Conservation (phyloP, 2,113 vertebrate genomes). For the Cairina moschata region DNA sequence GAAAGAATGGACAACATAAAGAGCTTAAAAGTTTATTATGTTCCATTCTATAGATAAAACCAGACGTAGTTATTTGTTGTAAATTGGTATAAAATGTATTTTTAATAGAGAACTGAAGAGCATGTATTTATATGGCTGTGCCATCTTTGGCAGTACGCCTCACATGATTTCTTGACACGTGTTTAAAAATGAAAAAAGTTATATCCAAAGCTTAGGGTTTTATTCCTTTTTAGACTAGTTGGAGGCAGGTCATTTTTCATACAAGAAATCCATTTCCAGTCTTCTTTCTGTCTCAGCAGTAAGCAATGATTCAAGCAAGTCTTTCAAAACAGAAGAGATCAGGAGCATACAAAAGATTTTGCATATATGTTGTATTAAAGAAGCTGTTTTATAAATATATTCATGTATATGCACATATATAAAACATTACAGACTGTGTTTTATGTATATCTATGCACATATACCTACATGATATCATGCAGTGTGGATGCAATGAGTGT, state of each 20-base stretch:
- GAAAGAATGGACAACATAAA: background rate
- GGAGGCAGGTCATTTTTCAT: background rate
- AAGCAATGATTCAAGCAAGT: background rate
- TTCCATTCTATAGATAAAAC: background rate
- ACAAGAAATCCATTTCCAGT: background rate
- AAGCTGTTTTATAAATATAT: background rate
- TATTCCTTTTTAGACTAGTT: background rate
- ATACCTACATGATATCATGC: background rate
- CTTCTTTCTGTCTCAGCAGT: background rate
- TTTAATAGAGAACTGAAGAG: background rate
- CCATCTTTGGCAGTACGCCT: background rate
- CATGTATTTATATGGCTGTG: background rate
- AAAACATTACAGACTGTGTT: background rate
- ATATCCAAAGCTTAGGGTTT: background rate
- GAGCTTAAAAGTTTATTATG: background rate
- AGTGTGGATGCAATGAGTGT: background rate
- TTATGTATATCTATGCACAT: background rate
- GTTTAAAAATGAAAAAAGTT: background rate
- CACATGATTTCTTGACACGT: background rate
- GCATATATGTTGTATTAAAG: background rate
- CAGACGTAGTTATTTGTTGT: background rate
- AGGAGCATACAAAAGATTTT: background rate
- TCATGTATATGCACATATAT: background rate
- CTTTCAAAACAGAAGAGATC: background rate
- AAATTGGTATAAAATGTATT: background rate